Evolutionary conservation across 2,888 invertebrate genomes (phyloP).

Genomic region (Augiades crinisus): DNA sequence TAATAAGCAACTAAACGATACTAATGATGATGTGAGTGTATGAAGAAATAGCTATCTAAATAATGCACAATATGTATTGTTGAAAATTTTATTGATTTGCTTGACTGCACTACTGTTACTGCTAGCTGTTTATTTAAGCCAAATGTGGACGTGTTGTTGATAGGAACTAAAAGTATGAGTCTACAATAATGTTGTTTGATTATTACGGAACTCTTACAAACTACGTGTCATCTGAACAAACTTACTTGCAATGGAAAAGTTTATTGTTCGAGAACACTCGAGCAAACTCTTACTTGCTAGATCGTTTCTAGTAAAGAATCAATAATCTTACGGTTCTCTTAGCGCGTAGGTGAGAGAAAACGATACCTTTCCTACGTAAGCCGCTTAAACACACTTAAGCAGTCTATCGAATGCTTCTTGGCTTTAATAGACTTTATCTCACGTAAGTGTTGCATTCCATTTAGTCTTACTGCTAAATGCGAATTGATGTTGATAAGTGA

Average conservation of each 20-base stretch:
- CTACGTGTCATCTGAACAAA: not conserved
- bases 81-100: too few relatives aligned
- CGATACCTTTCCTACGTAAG: conserved; percentile 15
- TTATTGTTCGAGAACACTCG: not conserved
- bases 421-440: conserved; percentile 15
- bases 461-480: conserved; percentile 9
- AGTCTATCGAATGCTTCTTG: conserved; percentile 13
- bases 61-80: not conserved
- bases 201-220: not conserved
- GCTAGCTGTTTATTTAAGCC: conserved; percentile 25
- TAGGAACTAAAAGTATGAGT: not conserved
- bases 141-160: conserved; percentile 20
- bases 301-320: not conserved
- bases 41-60: conserved; percentile 5
- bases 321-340: conserved; percentile 5
- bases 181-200: not conserved
- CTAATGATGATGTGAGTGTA: conserved; percentile 15
- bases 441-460: conserved; percentile 11
- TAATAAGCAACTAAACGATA: conserved; percentile 22
- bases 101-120: conserved; percentile 7
- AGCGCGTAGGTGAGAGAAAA: not conserved
- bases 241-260: not conserved
- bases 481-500: not conserved
- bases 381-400: conserved; percentile 20
- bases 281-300: not conserved